phyloP scores from a whole-genome alignment of 2,113 vertebrate genomes.

The Chlamydotis undulata region DNA sequence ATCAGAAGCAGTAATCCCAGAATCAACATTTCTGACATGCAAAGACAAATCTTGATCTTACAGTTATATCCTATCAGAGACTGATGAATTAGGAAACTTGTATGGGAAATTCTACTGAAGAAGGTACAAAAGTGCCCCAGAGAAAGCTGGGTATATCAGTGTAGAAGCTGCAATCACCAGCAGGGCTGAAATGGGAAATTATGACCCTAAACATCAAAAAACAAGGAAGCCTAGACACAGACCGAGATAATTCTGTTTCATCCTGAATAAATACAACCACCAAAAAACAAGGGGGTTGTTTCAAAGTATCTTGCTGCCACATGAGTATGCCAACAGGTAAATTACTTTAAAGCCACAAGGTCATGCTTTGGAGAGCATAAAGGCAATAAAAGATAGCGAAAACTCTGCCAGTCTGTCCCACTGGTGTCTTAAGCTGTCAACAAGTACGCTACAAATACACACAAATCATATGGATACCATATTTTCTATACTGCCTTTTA shows the following conservation, averaged over 20 bases:
- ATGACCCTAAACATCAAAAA: background rate
- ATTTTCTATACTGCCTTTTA: slow-evolving; percentile 47
- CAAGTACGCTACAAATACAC: slow-evolving; percentile 42
- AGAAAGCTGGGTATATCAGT: background rate
- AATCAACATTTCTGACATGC: background rate
- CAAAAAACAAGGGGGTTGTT: background rate
- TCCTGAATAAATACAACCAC: background rate
- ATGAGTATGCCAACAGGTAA: background rate
- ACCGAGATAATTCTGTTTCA: background rate
- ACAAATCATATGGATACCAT: slow-evolving; percentile 62
- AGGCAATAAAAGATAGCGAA: background rate
- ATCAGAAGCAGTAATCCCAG: background rate
- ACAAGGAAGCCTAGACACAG: background rate
- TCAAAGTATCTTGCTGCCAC: background rate
- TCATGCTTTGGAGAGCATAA: background rate
- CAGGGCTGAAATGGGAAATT: background rate
- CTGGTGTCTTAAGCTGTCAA: slow-evolving; percentile 51
- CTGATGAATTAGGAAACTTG: background rate
- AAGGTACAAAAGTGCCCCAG: background rate
- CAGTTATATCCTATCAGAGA: background rate
- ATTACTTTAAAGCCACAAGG: background rate
- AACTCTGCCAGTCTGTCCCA: background rate
- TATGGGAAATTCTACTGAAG: background rate
- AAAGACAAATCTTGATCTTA: background rate
- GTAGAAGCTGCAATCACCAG: background rate